These are phyloP conservation scores for Hipparchia semele DNA, from an alignment of 2,888 invertebrate species.

Conservation along the genomic window DNA sequence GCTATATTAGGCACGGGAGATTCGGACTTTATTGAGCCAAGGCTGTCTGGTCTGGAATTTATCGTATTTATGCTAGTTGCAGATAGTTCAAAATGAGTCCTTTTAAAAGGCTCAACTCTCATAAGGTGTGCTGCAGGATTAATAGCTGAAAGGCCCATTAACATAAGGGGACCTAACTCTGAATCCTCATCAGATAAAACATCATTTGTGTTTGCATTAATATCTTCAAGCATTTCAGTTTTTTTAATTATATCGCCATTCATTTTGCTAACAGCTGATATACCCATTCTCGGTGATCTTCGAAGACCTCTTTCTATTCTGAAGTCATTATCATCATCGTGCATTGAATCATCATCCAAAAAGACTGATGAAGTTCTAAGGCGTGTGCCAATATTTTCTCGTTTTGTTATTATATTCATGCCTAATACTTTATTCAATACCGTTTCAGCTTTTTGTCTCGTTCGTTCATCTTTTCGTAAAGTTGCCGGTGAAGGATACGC, in stretches of 20 bases:
- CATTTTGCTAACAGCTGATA: conserved; percentile 76
- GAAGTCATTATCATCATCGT: conserved; percentile 71
- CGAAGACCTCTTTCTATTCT: conserved; percentile 72
- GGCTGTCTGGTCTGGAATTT: conserved; percentile 77
- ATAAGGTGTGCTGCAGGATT: conserved; percentile 85
- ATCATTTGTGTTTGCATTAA: conserved; percentile 65
- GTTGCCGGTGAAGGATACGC: conserved; percentile 68
- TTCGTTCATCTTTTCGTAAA: conserved; percentile 72
- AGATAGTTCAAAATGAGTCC: conserved; percentile 48
- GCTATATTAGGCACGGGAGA: conserved; percentile 87
- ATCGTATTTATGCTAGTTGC: conserved; percentile 54
- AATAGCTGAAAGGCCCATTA: conserved; percentile 85
- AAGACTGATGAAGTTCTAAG: conserved; percentile 75
- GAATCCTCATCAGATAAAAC: conserved; percentile 82
- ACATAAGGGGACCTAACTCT: conserved; percentile 85
- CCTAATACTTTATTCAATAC: conserved; percentile 77
- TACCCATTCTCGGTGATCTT: conserved; percentile 76
- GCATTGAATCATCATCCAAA: conserved; percentile 71
- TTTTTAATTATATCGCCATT: conserved; percentile 77
- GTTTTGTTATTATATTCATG: conserved; percentile 74
- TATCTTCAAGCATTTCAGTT: conserved; percentile 66
- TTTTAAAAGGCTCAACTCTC: conserved; percentile 83
- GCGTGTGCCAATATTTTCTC: conserved; percentile 72
- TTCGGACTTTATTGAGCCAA: conserved; percentile 67
- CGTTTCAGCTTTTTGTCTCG: conserved; percentile 77